Evolutionary conservation across 2,888 invertebrate genomes (phyloP).

Genomic region (Pheosia tremula): DNA sequence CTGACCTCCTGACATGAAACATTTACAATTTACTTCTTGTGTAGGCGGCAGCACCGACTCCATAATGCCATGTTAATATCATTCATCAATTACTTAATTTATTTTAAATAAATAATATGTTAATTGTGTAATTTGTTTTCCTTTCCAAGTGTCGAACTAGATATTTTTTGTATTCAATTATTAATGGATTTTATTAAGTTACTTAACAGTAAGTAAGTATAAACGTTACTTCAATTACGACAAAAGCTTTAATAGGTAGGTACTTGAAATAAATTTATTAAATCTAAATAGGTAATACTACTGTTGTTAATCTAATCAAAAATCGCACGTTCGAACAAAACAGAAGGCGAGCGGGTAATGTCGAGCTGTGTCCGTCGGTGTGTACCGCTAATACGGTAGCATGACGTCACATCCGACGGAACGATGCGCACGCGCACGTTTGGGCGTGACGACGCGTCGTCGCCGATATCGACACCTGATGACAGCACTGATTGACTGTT

Average conservation of each 20-base stretch:
- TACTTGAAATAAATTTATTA: too few species aligned
- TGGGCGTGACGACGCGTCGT: conserved; percentile 33
- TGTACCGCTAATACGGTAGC: conserved; percentile 49
- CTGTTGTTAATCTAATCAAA: conserved; percentile 11
- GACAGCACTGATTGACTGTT: conserved; percentile 30
- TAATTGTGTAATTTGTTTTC: background rate
- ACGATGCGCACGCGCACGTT: conserved; percentile 49
- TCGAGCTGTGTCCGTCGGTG: conserved; percentile 21
- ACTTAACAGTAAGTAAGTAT: too few species aligned
- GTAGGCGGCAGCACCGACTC: conserved; percentile 30
- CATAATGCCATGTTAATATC: conserved; percentile 24
- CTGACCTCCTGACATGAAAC: conserved; percentile 32
- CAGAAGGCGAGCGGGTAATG: conserved; percentile 50
- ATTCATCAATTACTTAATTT: conserved; percentile 26
- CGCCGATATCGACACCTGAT: conserved; percentile 43
- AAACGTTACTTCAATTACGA: too few species aligned
- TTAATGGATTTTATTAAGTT: background rate
- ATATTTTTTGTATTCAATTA: background rate
- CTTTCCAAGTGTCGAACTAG: background rate
- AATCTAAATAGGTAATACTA: background rate
- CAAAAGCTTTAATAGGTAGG: too few species aligned
- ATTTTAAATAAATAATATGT: conserved; percentile 1
- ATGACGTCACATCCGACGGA: conserved; percentile 57
- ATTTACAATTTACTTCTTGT: conserved; percentile 24
- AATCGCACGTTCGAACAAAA: conserved; percentile 38